A percentile compares a stretch with the other conserved stretches of the same genome.
These are phyloP conservation scores for Drosophila teissieri DNA, from an alignment of 1,140 invertebrate species.

Conservation along the genomic window DNA sequence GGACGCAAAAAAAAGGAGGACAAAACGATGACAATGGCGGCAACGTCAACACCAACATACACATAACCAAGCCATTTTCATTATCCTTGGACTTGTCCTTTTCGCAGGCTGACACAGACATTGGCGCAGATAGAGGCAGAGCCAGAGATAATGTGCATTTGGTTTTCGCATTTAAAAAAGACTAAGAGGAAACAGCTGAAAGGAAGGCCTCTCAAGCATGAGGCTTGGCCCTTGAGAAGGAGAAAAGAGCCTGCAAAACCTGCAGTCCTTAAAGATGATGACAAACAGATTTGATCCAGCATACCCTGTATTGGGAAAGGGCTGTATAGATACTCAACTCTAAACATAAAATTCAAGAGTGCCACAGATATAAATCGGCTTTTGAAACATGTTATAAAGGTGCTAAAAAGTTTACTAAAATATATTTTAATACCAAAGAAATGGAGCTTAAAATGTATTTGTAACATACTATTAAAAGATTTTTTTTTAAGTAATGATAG, in stretches of 20 bases:
- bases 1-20: conserved; percentile 18
- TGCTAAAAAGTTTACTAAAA: too few relatives aligned
- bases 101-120: conserved; percentile 48
- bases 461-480: too few relatives aligned
- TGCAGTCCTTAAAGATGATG: neutral
- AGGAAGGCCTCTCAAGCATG: conserved; percentile 37
- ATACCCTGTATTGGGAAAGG: neutral
- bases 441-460: too few relatives aligned
- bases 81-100: conserved; percentile 73
- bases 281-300: neutral
- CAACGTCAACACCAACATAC: conserved; percentile 44
- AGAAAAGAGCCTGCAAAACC: neutral
- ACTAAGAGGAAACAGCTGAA: conserved; percentile 1
- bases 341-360: too few relatives aligned
- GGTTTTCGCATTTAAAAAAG: conserved; percentile 69
- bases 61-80: conserved; percentile 63
- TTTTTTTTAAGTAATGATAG: too few relatives aligned
- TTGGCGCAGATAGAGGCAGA: conserved; percentile 34
- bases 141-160: conserved; percentile 61
- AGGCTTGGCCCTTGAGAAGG: conserved; percentile 10
- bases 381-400: too few relatives aligned
- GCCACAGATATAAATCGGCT: too few relatives aligned
- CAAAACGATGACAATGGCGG: conserved; percentile 48
- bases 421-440: too few relatives aligned
- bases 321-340: too few relatives aligned